Evolutionary conservation across 2,797 vertebrate genomes (phyloP).

Genomic region (Chaetophractus vellerosus): DNA sequence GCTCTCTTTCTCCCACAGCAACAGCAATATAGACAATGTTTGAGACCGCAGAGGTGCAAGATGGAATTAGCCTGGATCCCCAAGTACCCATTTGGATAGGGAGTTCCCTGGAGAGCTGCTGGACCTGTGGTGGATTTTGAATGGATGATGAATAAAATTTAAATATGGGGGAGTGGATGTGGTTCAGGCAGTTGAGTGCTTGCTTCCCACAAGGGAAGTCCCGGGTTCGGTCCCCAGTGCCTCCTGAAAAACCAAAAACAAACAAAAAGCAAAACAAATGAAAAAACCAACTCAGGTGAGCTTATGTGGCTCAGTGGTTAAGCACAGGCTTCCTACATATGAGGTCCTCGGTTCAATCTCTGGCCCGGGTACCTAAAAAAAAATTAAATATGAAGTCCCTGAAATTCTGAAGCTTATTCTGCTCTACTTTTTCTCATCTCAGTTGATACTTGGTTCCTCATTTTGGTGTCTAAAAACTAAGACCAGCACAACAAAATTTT

Average conservation of each 20-base stretch:
- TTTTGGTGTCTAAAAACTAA: background rate
- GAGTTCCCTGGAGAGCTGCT: background rate
- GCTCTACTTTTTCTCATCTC: background rate
- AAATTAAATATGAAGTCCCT: background rate
- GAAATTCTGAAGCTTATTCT: conserved; percentile 39
- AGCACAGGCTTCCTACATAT: too few relatives aligned
- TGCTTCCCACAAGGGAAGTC: too few relatives aligned
- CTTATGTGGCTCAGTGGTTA: too few relatives aligned
- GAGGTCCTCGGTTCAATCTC: too few relatives aligned
- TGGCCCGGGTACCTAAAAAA: too few relatives aligned
- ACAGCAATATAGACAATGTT: background rate
- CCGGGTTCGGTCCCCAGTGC: too few relatives aligned
- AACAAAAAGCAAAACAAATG: too few relatives aligned
- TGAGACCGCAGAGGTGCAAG: background rate
- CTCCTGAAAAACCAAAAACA: too few relatives aligned
- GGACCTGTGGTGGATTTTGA: background rate
- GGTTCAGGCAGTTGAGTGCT: too few relatives aligned
- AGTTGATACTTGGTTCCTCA: background rate
- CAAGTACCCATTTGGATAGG: background rate
- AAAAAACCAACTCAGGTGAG: too few relatives aligned
- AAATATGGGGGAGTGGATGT: background rate
- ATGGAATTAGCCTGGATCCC: background rate
- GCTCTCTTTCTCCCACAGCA: background rate
- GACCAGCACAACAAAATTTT: conserved; percentile 1
- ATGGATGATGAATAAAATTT: conserved; percentile 50